These are phyloP conservation scores for Fragum whitleyi DNA, from an alignment of 2,888 invertebrate genomes.

Conservation along the genomic window DNA sequence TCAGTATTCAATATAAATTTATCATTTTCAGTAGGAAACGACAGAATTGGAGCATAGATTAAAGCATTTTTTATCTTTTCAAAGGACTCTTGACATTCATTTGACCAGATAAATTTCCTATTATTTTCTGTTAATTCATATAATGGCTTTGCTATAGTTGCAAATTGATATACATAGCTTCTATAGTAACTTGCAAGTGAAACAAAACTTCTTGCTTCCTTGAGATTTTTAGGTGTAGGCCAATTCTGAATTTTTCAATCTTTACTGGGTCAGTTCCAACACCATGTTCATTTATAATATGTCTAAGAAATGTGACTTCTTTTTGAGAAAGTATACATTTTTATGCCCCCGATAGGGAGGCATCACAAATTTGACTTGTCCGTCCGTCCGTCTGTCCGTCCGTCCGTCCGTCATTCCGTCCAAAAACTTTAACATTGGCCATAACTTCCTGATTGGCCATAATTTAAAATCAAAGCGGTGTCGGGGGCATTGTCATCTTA, in stretches of 20 bases:
- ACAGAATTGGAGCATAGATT: slow-evolving; percentile 28
- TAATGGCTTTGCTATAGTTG: slow-evolving; percentile 40
- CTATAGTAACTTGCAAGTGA: slow-evolving; percentile 41
- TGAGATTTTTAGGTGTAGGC: slow-evolving; percentile 28
- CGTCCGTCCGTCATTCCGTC: no score
- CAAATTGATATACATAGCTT: slow-evolving; percentile 39
- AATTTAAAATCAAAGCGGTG: no score
- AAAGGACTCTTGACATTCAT: slow-evolving; percentile 40
- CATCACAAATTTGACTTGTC: no score
- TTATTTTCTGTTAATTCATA: slow-evolving; percentile 40
- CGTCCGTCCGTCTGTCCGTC: no score
- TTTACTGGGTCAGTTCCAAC: slow-evolving; percentile 46
- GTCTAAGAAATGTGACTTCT: slow-evolving; percentile 43
- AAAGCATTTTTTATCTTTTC: slow-evolving; percentile 23
- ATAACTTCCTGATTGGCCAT: no score
- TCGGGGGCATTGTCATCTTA: no score
- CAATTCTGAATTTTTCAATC: slow-evolving; percentile 31
- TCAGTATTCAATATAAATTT: slow-evolving; percentile 42
- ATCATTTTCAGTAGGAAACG: slow-evolving; percentile 26
- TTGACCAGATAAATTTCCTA: slow-evolving; percentile 27
- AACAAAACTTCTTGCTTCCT: slow-evolving; percentile 43
- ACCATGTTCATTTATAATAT: slow-evolving; percentile 38
- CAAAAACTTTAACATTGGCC: no score
- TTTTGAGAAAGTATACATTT: slow-evolving; percentile 43
- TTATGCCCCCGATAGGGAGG: no score